Conservation (phyloP, 2,888 invertebrate genomes). For the Syrphus vitripennis region DNA sequence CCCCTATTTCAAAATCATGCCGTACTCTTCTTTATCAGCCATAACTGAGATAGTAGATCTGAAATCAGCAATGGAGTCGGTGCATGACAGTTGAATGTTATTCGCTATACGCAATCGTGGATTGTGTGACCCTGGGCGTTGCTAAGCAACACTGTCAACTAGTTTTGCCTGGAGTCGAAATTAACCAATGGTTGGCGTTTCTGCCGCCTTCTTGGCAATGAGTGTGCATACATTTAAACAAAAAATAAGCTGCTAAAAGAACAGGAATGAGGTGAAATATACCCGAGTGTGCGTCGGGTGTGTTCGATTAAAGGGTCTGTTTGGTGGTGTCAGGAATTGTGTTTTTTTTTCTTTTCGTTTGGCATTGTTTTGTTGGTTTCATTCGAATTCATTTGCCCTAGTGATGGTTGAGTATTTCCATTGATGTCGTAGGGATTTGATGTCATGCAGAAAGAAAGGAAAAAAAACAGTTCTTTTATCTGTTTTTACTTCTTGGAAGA, state of each 20-base stretch:
- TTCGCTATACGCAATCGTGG: constrained; percentile 53
- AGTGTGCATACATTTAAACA: constrained; percentile 36
- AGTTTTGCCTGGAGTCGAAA: constrained; percentile 71
- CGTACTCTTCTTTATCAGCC: constrained; percentile 29
- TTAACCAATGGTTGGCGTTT: constrained; percentile 47
- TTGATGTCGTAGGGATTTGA: constrained; percentile 64
- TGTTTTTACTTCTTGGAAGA: constrained; percentile 61
- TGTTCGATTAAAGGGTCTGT: constrained; percentile 36
- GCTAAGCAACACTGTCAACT: constrained; percentile 80
- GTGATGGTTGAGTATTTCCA: constrained; percentile 65
- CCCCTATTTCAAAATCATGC: constrained; percentile 54
- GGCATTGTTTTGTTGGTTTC: neutral
- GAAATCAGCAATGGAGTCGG: constrained; percentile 70
- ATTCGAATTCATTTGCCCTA: constrained; percentile 35
- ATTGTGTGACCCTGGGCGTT: constrained; percentile 77
- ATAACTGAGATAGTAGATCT: constrained; percentile 29
- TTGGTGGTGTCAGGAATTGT: constrained; percentile 28
- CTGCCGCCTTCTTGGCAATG: constrained; percentile 53
- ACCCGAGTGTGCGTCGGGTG: neutral
- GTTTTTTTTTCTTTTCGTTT: constrained; percentile 17
- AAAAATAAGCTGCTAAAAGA: neutral
- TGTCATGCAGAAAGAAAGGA: constrained; percentile 42
- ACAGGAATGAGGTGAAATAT: constrained; percentile 28
- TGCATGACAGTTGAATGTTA: constrained; percentile 50
- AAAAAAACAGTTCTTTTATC: constrained; percentile 53